Evolutionary conservation across 2,113 vertebrate species (phyloP).

Genomic region (Vombatus ursinus): DNA sequence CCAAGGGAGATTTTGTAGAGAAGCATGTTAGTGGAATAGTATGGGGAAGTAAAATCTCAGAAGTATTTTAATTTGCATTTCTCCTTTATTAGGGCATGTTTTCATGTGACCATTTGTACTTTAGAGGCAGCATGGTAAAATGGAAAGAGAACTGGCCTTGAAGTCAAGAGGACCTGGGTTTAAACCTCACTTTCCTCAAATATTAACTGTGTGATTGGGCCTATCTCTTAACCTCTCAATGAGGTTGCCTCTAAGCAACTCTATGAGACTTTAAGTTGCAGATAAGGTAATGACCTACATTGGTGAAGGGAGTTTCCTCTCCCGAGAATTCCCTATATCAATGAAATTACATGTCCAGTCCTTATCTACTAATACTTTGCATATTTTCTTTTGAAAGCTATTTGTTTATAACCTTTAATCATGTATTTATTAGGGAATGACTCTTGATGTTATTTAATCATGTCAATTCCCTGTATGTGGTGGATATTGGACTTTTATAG

Average conservation of each 20-base stretch:
- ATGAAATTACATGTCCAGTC: not conserved
- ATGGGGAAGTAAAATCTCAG: too few relatives aligned
- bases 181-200: too few relatives aligned
- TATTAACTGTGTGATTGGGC: too few relatives aligned
- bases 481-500: not conserved
- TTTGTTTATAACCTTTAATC: not conserved
- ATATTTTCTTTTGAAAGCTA: not conserved
- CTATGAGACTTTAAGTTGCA: too few relatives aligned
- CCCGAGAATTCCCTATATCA: not conserved
- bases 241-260: too few relatives aligned
- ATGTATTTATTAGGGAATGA: not conserved
- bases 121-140: not conserved
- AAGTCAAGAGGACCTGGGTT: not conserved
- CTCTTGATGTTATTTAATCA: not conserved
- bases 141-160: not conserved
- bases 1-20: too few relatives aligned
- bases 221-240: too few relatives aligned
- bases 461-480: not conserved
- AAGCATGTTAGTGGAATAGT: too few relatives aligned
- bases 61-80: not conserved
- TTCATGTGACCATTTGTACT: not conserved
- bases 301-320: not conserved
- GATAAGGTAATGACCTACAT: not conserved
- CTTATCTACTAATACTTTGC: not conserved
- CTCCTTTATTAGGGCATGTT: not conserved